phyloP scores from a whole-genome alignment of 2,797 vertebrate species.

The Siniperca obscura region DNA sequence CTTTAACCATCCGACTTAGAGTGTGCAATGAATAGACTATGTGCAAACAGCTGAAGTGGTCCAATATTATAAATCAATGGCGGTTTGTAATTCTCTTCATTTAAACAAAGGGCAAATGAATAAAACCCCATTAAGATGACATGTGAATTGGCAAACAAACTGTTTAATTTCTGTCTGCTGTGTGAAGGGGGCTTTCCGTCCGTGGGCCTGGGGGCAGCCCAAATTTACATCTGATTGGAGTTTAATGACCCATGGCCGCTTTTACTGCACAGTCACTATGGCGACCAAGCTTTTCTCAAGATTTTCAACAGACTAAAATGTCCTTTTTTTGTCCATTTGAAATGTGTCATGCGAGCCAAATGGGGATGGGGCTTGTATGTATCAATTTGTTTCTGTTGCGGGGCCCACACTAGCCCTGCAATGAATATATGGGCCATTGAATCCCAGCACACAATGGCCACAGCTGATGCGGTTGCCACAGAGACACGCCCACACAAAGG shows the following conservation, averaged over 20 bases:
- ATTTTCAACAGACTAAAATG: slow-evolving; percentile 92
- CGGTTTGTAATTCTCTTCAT: slow-evolving; percentile 89
- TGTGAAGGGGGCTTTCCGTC: slow-evolving; percentile 82
- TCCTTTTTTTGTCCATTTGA: slow-evolving; percentile 91
- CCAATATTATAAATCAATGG: slow-evolving; percentile 91
- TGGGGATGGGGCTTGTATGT: slow-evolving; percentile 90
- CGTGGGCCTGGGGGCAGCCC: slow-evolving; percentile 81
- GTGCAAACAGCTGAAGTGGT: slow-evolving; percentile 85
- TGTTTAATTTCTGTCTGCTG: slow-evolving; percentile 90
- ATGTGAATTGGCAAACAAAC: slow-evolving; percentile 95
- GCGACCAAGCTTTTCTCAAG: slow-evolving; percentile 92
- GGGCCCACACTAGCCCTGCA: slow-evolving; percentile 84
- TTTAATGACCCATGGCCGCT: slow-evolving; percentile 91
- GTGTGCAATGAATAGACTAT: slow-evolving; percentile 64
- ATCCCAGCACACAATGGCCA: slow-evolving; percentile 86
- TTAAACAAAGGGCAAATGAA: slow-evolving; percentile 90
- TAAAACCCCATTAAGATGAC: slow-evolving; percentile 93
- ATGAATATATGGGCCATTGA: slow-evolving; percentile 95
- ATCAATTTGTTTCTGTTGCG: slow-evolving; percentile 97
- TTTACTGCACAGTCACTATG: slow-evolving; percentile 86
- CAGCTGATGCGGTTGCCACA: slow-evolving; percentile 92
- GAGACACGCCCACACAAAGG: slow-evolving; percentile 88
- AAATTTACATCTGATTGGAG: slow-evolving; percentile 95
- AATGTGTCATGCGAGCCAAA: slow-evolving; percentile 89
- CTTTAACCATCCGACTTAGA: slow-evolving; percentile 59